These are phyloP conservation scores for Scaptodrosophila latifasciaeformis DNA, from an alignment of 2,888 invertebrate species.

Conservation along the genomic window DNA sequence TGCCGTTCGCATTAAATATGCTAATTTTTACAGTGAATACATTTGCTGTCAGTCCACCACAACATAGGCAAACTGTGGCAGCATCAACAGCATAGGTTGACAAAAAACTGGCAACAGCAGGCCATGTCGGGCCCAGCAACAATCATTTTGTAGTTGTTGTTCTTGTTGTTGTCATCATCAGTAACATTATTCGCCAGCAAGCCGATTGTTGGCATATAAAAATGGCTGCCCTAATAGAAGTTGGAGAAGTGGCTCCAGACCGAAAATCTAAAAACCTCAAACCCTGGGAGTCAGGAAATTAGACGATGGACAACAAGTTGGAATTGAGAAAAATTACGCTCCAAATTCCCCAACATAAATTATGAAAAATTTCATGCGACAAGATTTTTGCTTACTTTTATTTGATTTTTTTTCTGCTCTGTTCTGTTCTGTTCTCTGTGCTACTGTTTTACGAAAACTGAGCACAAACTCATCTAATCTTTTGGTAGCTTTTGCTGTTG, in stretches of 20 bases:
- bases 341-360: conserved; percentile 58
- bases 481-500: not conserved
- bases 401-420: conserved; percentile 43
- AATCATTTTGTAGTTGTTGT: not conserved
- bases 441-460: conserved; percentile 6
- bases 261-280: too few relatives aligned
- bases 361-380: conserved; percentile 49
- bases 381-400: conserved; percentile 57
- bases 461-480: not conserved
- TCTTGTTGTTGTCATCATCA: conserved; percentile 38
- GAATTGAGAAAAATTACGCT: conserved; percentile 63
- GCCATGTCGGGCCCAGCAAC: not conserved
- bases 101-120: not conserved
- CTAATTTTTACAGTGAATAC: conserved; percentile 69
- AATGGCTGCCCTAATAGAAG: too few relatives aligned
- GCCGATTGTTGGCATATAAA: conserved; percentile 12
- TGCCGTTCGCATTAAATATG: conserved; percentile 68
- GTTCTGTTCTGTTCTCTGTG: conserved; percentile 7
- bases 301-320: conserved; percentile 2
- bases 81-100: conserved; percentile 17
- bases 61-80: conserved; percentile 22
- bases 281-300: too few relatives aligned
- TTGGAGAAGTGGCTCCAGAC: too few relatives aligned
- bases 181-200: conserved; percentile 57
- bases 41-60: too few relatives aligned